These are phyloP conservation scores for Masticophis lateralis DNA, from an alignment of 2,797 vertebrate species.

Conservation along the genomic window DNA sequence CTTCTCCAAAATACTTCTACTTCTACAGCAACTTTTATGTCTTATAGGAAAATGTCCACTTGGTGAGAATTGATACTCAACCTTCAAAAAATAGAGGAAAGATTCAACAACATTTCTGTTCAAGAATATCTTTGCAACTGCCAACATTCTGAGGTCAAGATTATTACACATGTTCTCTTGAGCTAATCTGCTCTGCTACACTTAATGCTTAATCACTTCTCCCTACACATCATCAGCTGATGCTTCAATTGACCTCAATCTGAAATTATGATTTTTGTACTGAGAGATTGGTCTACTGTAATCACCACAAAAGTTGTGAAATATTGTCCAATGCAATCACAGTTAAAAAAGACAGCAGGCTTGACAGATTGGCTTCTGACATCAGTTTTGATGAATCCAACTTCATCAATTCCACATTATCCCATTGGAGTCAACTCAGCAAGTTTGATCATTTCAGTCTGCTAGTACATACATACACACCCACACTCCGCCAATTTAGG, in stretches of 20 bases:
- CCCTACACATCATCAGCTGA: not conserved
- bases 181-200: not conserved
- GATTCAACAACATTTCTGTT: not conserved
- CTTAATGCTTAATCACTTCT: not conserved
- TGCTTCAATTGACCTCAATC: not conserved
- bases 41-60: not conserved
- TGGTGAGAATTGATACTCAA: not conserved
- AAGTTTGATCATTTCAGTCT: not conserved
- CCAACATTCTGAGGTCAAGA: not conserved
- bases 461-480: not conserved
- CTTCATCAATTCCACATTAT: not conserved
- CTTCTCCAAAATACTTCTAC: not conserved
- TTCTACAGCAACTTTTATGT: not conserved
- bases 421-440: not conserved
- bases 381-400: not conserved
- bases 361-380: not conserved
- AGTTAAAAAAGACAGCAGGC: not conserved
- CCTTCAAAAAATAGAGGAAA: not conserved
- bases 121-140: not conserved
- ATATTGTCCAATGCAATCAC: not conserved
- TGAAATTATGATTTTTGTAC: not conserved
- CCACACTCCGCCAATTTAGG: not conserved
- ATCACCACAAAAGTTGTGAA: not conserved
- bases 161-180: not conserved
- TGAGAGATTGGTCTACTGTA: not conserved